Percentiles rank a stretch among this genome's conserved stretches.
Evolutionary conservation across 2,888 invertebrate genomes (phyloP).

Genomic region (Acrobasis repandana): DNA sequence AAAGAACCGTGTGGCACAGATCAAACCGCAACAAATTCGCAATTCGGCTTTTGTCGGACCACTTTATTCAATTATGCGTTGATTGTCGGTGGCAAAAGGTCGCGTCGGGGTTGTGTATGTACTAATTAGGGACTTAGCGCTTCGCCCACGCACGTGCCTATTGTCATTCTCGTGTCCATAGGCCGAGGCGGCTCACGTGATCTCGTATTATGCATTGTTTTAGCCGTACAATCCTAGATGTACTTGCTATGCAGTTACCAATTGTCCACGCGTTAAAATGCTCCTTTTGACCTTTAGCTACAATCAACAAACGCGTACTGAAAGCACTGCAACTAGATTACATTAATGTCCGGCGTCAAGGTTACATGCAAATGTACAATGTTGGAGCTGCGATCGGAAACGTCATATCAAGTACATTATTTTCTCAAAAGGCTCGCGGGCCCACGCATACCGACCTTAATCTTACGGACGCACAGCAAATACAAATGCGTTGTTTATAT

Average conservation of each 20-base stretch:
- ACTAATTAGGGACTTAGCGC: conserved; percentile 71
- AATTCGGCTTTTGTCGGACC: conserved; percentile 62
- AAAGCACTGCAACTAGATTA: conserved; percentile 53
- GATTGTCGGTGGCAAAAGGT: conserved; percentile 75
- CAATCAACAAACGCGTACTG: conserved; percentile 40
- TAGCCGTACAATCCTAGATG: conserved; percentile 21
- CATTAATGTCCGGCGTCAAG: conserved; percentile 56
- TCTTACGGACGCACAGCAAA: conserved; percentile 36
- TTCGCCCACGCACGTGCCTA: conserved; percentile 69
- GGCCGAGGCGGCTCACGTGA: conserved; percentile 41
- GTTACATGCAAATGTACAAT: conserved; percentile 56
- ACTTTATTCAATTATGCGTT: conserved; percentile 76
- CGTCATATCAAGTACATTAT: conserved; percentile 15
- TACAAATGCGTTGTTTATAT: conserved; percentile 45
- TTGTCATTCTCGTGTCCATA: conserved; percentile 48
- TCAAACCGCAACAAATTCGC: conserved; percentile 55
- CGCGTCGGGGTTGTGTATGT: conserved; percentile 71
- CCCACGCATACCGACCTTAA: conserved; percentile 40
- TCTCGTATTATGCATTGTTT: conserved; percentile 28
- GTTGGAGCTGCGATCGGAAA: conserved; percentile 31
- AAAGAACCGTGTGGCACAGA: conserved; percentile 28
- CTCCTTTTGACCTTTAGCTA: conserved; percentile 23
- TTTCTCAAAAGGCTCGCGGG: conserved; percentile 17
- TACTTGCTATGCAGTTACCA: not conserved
- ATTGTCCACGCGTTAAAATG: conserved; percentile 1